Evolutionary conservation across 2,888 invertebrate genomes (phyloP).

Genomic region (Odontocerum albicorne): DNA sequence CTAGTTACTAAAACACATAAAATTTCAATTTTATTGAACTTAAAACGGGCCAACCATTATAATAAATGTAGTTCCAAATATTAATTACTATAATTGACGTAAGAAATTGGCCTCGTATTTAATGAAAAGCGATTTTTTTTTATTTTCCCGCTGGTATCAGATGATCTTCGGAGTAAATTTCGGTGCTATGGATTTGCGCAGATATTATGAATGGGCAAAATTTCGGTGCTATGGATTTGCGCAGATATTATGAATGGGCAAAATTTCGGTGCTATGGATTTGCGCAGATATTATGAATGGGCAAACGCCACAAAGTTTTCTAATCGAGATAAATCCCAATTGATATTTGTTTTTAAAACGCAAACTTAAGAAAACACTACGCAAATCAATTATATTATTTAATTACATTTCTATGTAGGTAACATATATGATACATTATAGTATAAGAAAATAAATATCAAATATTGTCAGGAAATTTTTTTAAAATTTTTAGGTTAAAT

Average conservation of each 20-base stretch:
- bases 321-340: constrained; percentile 14
- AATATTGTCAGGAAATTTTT: too few relatives aligned
- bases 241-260: constrained; percentile 5
- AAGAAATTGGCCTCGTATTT: constrained; percentile 15
- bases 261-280: constrained; percentile 7
- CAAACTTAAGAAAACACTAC: too few relatives aligned
- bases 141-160: constrained; percentile 9
- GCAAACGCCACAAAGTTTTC: constrained; percentile 5
- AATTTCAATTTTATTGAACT: not conserved
- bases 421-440: too few relatives aligned
- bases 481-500: too few relatives aligned
- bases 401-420: too few relatives aligned
- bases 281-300: constrained; percentile 2
- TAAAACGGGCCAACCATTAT: not conserved
- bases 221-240: constrained; percentile 3
- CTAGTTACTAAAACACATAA: too few relatives aligned
- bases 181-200: not conserved
- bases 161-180: constrained; percentile 16
- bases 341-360: constrained; percentile 24
- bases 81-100: constrained; percentile 14
- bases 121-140: constrained; percentile 1
- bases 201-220: constrained; percentile 9
- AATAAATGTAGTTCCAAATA: constrained; percentile 11
- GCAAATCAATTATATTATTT: too few relatives aligned
- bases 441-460: too few relatives aligned